phyloP scores from a whole-genome alignment of 2,113 vertebrate species.

The Piliocolobus tephrosceles region DNA sequence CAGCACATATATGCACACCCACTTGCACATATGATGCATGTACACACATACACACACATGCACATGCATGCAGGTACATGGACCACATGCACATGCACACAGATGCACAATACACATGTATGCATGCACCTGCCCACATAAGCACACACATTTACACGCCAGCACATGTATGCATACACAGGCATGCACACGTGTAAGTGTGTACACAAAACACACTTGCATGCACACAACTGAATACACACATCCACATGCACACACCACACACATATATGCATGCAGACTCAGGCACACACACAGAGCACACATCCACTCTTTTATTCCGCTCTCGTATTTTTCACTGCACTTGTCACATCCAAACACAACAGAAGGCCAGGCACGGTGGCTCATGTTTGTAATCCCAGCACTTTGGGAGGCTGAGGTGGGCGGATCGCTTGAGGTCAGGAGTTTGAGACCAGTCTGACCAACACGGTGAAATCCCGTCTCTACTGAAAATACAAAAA shows the following conservation, averaged over 20 bases:
- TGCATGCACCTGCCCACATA: neutral
- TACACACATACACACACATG: accelerated
- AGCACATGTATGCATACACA: neutral
- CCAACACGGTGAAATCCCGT: too few relatives aligned
- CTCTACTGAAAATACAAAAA: too few relatives aligned
- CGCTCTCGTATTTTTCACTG: neutral
- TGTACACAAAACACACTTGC: neutral
- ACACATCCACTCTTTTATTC: neutral
- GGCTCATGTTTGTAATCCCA: too few relatives aligned
- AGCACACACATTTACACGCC: accelerated
- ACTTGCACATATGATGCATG: neutral
- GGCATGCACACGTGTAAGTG: too few relatives aligned
- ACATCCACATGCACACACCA: too few relatives aligned
- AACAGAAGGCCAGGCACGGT: too few relatives aligned
- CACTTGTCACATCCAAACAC: neutral
- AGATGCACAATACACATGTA: neutral
- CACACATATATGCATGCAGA: neutral
- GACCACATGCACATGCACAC: neutral
- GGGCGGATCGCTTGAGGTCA: too few relatives aligned
- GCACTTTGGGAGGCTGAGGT: too few relatives aligned
- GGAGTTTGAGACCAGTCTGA: too few relatives aligned
- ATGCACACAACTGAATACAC: too few relatives aligned
- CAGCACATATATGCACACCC: neutral
- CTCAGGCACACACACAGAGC: neutral
- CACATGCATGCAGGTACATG: too few relatives aligned